A percentile compares a stretch with the other conserved stretches of the same genome.
Conservation (phyloP, 2,113 vertebrate species). For the Otis tarda region DNA sequence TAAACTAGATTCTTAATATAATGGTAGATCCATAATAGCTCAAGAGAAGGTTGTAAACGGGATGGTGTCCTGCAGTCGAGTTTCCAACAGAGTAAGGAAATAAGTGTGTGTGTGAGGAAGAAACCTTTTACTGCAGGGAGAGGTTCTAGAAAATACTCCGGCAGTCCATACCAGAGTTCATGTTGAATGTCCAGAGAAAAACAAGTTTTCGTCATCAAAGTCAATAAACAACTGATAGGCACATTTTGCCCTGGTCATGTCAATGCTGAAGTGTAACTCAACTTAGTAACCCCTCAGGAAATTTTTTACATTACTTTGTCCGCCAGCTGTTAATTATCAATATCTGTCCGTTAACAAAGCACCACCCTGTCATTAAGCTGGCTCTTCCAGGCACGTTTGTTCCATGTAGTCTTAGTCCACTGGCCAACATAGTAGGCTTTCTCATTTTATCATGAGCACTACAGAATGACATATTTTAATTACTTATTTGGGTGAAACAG, state of each 20-base stretch:
- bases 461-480: neutral
- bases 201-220: neutral
- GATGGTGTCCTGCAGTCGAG: neutral
- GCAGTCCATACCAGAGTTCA: neutral
- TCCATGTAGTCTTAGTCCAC: neutral
- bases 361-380: neutral
- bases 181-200: neutral
- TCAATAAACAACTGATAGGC: neutral
- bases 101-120: neutral
- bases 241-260: neutral
- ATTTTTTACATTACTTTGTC: neutral
- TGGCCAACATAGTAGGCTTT: neutral
- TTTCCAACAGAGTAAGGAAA: neutral
- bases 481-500: neutral
- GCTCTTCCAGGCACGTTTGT: neutral
- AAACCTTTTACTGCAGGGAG: neutral
- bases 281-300: neutral
- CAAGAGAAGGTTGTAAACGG: neutral
- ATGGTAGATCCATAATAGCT: neutral
- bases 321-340: neutral
- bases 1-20: neutral
- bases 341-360: neutral
- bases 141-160: accelerated
- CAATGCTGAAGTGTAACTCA: neutral
- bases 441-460: neutral